Evolutionary conservation across 2,797 vertebrate species (phyloP).

Genomic region (Muraenolepis orangiensis): DNA sequence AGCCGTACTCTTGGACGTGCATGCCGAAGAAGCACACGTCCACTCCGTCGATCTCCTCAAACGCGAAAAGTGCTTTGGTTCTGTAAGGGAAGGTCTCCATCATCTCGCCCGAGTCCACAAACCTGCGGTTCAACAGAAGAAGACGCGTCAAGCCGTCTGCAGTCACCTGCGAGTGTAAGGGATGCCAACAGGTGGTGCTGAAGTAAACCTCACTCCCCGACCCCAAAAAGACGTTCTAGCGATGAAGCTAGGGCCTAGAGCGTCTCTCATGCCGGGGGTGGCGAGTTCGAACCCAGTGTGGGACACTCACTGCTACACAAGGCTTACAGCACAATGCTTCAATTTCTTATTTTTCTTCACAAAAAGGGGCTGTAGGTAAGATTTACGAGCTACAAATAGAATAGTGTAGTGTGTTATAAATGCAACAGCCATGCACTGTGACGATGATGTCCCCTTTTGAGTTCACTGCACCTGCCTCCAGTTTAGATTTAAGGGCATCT

Average conservation of each 20-base stretch:
- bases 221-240: too few relatives aligned
- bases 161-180: too few relatives aligned
- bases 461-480: not conserved
- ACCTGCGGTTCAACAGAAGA: constrained; percentile 69
- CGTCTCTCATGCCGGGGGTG: too few relatives aligned
- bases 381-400: not conserved
- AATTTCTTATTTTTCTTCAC: too few relatives aligned
- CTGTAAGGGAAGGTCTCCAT: constrained; percentile 94
- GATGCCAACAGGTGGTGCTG: too few relatives aligned
- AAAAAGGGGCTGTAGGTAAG: not conserved
- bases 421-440: not conserved
- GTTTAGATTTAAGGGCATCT: not conserved
- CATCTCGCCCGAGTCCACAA: constrained; percentile 97
- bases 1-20: constrained; percentile 98
- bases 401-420: not conserved
- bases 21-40: constrained; percentile 99
- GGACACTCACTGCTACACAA: too few relatives aligned
- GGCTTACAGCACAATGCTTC: not conserved
- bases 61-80: constrained; percentile 99
- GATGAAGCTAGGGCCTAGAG: too few relatives aligned
- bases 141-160: not conserved
- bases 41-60: constrained; percentile 97
- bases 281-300: too few relatives aligned
- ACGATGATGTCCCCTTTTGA: not conserved
- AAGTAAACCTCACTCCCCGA: too few relatives aligned